These are phyloP conservation scores for Halocynthia aurantium DNA, from an alignment of 23 tunicate genomes.

Conservation along the genomic window DNA sequence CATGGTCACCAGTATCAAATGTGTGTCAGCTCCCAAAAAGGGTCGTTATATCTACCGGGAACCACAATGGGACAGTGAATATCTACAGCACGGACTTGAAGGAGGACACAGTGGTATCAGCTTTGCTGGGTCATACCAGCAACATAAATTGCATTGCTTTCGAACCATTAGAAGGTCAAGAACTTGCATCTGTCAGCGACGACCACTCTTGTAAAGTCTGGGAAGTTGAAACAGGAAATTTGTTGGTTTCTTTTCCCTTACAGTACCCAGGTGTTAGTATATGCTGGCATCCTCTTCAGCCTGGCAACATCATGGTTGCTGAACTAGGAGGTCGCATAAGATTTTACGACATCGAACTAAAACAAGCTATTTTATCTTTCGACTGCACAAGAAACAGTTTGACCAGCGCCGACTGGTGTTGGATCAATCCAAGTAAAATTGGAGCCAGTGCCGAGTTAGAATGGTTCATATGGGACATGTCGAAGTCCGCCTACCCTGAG, in stretches of 20 bases:
- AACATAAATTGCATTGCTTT: constrained; percentile 48
- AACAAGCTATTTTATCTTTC: constrained; percentile 32
- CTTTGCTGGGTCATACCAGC: constrained; percentile 44
- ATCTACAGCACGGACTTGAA: constrained; percentile 54
- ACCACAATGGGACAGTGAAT: constrained; percentile 22
- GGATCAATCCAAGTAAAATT: constrained; percentile 45
- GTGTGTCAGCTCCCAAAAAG: constrained; percentile 57
- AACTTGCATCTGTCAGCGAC: constrained; percentile 59
- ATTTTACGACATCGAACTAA: constrained; percentile 36
- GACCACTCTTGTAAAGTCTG: constrained; percentile 61
- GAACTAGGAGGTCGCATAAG: constrained; percentile 58
- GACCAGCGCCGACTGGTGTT: constrained; percentile 72
- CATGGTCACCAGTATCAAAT: constrained; percentile 65
- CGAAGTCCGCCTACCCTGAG: constrained; percentile 44
- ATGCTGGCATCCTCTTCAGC: constrained; percentile 47
- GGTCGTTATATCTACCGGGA: constrained; percentile 49
- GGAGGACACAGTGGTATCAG: constrained; percentile 39
- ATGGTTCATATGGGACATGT: constrained; percentile 63
- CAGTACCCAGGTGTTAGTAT: constrained; percentile 55
- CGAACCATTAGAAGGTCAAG: constrained; percentile 43
- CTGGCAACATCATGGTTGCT: constrained; percentile 60
- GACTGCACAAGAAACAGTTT: constrained; percentile 41
- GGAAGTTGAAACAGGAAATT: constrained; percentile 44
- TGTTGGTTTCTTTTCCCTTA: constrained; percentile 18
- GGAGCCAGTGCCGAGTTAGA: constrained; percentile 73